Evolutionary conservation across 2,888 invertebrate genomes (phyloP), one percentile per base, ranked within the genome.

Genomic region (Amphipyra berbera): DNA sequence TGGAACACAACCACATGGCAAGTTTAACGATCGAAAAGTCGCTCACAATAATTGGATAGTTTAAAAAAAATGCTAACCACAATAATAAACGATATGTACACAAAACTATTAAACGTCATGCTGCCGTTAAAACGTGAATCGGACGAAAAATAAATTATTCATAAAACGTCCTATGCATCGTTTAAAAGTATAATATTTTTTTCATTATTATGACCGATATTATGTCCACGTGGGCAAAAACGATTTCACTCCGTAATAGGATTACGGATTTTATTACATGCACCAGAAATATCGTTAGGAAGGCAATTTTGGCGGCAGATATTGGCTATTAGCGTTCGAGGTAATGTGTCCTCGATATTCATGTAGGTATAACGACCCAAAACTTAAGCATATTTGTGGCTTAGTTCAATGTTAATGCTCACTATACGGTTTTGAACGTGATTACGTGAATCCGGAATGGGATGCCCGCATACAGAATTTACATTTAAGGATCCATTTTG

Each of bases 281-380:
- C 88, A 87, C 85, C 90, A 89, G 92, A 93, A 94, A 94, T 94
- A 92, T 91, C 91, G 93, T 94, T 93, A 92, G 90, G 90, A 89
- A 92, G 89, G 91, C 93, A 94, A 93, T 94, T 93, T 94, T 86
- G 92, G 89, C 86, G 88, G 86, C 91, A 91, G 91, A 94, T 94
- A 94, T 94, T 94, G 94, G 88, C 94, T 93, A 93, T 94, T 94
- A 94, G 92, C 90, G 89, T 82, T 84, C 85, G 88, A 82, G 85
- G 86, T 90, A 91, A 91, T 90, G 88, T 87, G 88, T 89, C 86
- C 83, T 87, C 90, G 90, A 92, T 93, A 92, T 91, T 91, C 92
- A 90, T 90, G 84, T 84, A 81, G 82, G 82, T 84, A 83, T 84
- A 83, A 83, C 82, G 84, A 83, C 77, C 82, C 78, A 82, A n/a